Base-by-base conservation (phyloP, 2,888 invertebrate species). In the Caenorhabditis zanzibari region DNA sequence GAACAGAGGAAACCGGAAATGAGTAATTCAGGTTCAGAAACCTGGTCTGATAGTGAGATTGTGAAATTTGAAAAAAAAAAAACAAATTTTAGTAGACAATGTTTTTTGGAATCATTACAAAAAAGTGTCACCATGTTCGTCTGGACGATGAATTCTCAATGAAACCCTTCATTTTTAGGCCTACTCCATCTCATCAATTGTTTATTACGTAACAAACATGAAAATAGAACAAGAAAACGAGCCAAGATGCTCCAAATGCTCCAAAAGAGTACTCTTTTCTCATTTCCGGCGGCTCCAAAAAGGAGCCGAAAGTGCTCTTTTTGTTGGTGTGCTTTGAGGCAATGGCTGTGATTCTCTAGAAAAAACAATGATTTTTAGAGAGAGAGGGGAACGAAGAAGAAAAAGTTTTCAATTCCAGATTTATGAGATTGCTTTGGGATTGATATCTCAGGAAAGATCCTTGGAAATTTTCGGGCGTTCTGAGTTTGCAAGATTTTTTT, bases 151-250 rank as follows among this genome's bases (percentile, higher is more conserved):
- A 54, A 54, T 69, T 69, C 24, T 7, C 14, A 68, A 68, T 68
- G 56, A 71, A 19, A 14, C 22, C 56, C 41, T 7, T 19, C 32
- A 6, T 19, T 41, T 54, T 56, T 69, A 16, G 0, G 9, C 22
- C 19, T 38, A 7, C 35, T 14, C 9, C 22, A 28, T 59, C 47
- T 41, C 73, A 74, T 74, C 63, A 74, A 74, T 74, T 74, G 74
- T 74, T 74, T 63, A 74, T 74, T 74, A 74, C 63, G 63, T 61
- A 71, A 58, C 56, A 69, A 52, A 56, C 56, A 49, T 66, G 47
- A 47, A 41, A 47, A 49, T 52, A 68, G 56, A 69, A 69, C 69
- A 69, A 38, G 24, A 66, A 69, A 54, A 54, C 14, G 38, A 54
- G 68, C 38, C 32, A 16, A 61, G 49, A 59, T 35, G 49, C 58